Conservation (phyloP, 1,140 invertebrate genomes). For the Aphelenchoides besseyi region DNA sequence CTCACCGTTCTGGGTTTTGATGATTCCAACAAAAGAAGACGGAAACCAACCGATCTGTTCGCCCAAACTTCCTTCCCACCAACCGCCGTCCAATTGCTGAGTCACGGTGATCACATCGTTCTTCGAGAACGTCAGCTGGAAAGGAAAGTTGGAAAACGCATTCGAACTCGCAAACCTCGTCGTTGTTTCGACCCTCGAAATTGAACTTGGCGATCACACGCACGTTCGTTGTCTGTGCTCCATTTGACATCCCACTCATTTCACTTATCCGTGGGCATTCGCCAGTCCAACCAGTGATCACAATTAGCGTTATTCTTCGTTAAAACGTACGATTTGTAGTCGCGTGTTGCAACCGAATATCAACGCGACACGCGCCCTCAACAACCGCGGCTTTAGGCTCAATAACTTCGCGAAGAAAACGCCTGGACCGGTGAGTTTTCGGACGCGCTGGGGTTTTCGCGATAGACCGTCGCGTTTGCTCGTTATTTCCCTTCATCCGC, state of each 20-base stretch:
- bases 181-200: conserved; percentile 91
- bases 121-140: conserved; percentile 87
- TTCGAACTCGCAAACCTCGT: conserved; percentile 73
- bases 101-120: conserved; percentile 94
- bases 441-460: too few species aligned
- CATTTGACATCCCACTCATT: background rate
- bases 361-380: too few species aligned
- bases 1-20: conserved; percentile 31
- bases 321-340: too few species aligned
- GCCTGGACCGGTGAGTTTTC: too few species aligned
- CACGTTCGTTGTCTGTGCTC: background rate
- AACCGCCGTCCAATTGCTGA: conserved; percentile 89
- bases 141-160: background rate
- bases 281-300: too few species aligned
- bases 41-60: conserved; percentile 97
- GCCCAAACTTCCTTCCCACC: conserved; percentile 93
- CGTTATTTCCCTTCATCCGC: too few species aligned
- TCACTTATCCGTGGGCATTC: too few species aligned
- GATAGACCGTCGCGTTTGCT: too few species aligned
- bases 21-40: conserved; percentile 82
- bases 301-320: too few species aligned
- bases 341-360: too few species aligned
- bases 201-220: conserved; percentile 75
- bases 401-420: too few species aligned
- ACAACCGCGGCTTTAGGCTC: too few species aligned